These are phyloP conservation scores for Champsocephalus esox DNA, from an alignment of 2,797 vertebrate genomes.

Conservation along the genomic window DNA sequence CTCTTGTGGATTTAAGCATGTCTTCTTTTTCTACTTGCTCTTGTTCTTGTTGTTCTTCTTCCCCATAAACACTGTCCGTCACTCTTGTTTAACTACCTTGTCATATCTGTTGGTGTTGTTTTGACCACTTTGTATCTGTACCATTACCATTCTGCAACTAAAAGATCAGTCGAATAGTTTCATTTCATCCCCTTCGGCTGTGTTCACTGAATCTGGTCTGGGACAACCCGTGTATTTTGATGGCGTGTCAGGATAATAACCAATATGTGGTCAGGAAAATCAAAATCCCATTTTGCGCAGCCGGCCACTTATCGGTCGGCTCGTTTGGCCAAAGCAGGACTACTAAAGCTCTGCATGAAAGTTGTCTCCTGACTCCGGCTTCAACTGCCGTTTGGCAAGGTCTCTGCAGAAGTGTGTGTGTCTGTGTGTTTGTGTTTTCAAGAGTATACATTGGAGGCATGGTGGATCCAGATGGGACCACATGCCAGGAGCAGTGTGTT, in stretches of 20 bases:
- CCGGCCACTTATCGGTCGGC: slow-evolving; percentile 40
- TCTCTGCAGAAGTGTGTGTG: slow-evolving; percentile 24
- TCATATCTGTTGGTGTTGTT: background rate
- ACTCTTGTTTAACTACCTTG: background rate
- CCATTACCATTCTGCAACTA: background rate
- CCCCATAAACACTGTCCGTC: background rate
- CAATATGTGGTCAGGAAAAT: slow-evolving; percentile 36
- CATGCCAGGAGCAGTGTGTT: slow-evolving; percentile 41
- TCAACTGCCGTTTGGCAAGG: slow-evolving; percentile 43
- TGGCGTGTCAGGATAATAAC: slow-evolving; percentile 40
- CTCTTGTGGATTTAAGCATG: no score
- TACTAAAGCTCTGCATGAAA: slow-evolving; percentile 34
- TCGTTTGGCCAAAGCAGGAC: slow-evolving; percentile 41
- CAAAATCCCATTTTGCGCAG: slow-evolving; percentile 53
- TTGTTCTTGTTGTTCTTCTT: no score
- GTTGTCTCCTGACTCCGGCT: slow-evolving; percentile 27
- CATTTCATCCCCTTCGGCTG: background rate
- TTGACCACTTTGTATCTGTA: background rate
- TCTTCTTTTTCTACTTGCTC: no score
- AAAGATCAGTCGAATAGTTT: slow-evolving; percentile 14
- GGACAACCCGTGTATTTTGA: slow-evolving; percentile 13
- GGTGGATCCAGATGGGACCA: slow-evolving; percentile 67
- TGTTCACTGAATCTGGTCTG: background rate
- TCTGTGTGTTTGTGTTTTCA: slow-evolving; percentile 29
- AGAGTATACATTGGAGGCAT: background rate